These are phyloP conservation scores for Brienomyrus brachyistius DNA, from an alignment of 2,113 vertebrate genomes.

Conservation along the genomic window DNA sequence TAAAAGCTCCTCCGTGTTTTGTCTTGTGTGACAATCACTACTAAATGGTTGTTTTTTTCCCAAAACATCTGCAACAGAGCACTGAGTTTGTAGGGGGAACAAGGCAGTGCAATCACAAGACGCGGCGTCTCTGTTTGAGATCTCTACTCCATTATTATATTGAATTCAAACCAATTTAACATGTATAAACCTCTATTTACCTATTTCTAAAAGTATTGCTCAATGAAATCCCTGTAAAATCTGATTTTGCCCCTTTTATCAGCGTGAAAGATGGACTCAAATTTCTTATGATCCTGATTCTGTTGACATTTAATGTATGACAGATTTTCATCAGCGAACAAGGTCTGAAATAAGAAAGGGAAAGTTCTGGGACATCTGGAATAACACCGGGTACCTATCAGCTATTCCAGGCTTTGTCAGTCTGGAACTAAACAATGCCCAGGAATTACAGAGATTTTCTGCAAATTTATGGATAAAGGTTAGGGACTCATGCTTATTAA, in stretches of 20 bases:
- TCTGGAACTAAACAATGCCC: background rate
- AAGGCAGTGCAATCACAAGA: background rate
- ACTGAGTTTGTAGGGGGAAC: background rate
- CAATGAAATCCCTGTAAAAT: background rate
- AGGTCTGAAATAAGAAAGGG: background rate
- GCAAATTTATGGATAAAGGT: background rate
- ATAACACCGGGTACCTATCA: background rate
- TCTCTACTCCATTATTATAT: background rate
- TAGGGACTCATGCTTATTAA: conserved; percentile 24
- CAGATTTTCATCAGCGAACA: background rate
- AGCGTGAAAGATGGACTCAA: background rate
- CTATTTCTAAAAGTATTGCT: background rate
- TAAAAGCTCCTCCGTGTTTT: background rate
- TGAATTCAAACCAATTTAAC: background rate
- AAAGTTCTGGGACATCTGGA: background rate
- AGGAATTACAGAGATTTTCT: background rate
- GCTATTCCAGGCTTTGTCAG: background rate
- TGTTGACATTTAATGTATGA: background rate
- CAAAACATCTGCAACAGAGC: background rate
- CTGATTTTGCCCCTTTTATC: background rate
- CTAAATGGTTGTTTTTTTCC: background rate
- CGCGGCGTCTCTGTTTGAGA: background rate
- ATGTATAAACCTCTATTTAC: background rate
- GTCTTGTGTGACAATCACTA: background rate
- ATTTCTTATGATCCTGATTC: background rate